Conservation (phyloP, 2,113 vertebrate species). For the Gorsachius goisagi region DNA sequence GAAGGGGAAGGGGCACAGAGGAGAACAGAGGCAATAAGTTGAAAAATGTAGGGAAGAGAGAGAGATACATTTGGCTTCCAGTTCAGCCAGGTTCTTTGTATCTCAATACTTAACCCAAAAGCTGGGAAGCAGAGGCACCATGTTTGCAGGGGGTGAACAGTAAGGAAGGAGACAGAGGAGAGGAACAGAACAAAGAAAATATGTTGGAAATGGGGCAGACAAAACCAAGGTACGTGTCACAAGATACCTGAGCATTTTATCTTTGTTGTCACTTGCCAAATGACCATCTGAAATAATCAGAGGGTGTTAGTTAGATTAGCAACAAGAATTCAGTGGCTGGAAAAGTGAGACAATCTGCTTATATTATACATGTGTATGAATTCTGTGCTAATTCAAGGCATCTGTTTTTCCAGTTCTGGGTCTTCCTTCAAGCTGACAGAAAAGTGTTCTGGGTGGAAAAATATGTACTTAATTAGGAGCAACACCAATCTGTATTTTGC, state of each 20-base stretch:
- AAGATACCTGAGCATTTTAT: not conserved
- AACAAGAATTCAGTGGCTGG: constrained; percentile 40
- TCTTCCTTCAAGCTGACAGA: constrained; percentile 4
- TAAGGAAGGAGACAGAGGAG: not conserved
- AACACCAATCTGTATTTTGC: not conserved
- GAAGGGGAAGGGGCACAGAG: not conserved
- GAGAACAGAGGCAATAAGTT: not conserved
- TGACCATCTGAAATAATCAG: constrained; percentile 21
- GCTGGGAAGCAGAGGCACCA: not conserved
- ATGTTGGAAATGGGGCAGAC: not conserved
- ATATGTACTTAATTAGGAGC: not conserved
- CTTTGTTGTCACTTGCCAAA: not conserved
- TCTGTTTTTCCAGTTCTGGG: not conserved
- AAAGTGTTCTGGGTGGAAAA: not conserved
- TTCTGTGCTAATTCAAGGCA: not conserved
- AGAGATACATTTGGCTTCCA: not conserved
- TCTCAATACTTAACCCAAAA: not conserved
- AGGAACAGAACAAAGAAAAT: not conserved
- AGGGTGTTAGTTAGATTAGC: not conserved
- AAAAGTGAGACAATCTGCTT: constrained; percentile 14
- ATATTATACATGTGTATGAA: not conserved
- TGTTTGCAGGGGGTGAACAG: not conserved
- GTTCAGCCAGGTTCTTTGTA: not conserved
- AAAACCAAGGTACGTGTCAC: not conserved
- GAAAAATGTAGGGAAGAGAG: not conserved